Conservation (phyloP, 2,797 vertebrate species). For the Megalops cyprinoides region DNA sequence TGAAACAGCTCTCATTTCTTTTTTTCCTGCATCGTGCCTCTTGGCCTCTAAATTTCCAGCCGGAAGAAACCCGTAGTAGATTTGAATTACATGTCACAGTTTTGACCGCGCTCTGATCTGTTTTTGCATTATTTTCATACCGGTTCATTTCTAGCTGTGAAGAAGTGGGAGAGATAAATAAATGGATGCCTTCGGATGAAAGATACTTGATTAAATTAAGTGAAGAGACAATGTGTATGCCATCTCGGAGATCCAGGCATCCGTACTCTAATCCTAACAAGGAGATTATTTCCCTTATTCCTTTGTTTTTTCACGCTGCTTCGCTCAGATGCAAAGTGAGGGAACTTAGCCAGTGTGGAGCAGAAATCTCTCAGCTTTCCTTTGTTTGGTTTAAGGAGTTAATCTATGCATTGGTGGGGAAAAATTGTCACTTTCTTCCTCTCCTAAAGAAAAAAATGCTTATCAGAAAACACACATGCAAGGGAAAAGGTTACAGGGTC, state of each 20-base stretch:
- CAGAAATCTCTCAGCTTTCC: slow-evolving; percentile 27
- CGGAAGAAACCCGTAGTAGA: not conserved
- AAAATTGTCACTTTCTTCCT: slow-evolving; percentile 31
- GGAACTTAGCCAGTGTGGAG: slow-evolving; percentile 4
- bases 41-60: not conserved
- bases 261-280: slow-evolving; percentile 68
- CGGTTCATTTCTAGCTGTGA: not conserved
- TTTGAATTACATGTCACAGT: not conserved
- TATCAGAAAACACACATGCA: slow-evolving; percentile 25
- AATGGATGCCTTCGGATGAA: not conserved
- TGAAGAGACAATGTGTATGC: not conserved
- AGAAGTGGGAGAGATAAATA: not conserved
- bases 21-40: not conserved
- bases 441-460: slow-evolving; percentile 20
- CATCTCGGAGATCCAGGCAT: slow-evolving; percentile 11
- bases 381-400: slow-evolving; percentile 36
- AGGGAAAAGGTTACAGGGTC: slow-evolving; percentile 40
- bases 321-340: slow-evolving; percentile 9
- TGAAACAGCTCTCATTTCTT: not conserved
- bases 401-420: slow-evolving; percentile 43
- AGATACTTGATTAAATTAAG: slow-evolving; percentile 21
- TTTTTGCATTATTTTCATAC: not conserved
- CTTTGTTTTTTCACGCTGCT: slow-evolving; percentile 59
- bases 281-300: slow-evolving; percentile 56
- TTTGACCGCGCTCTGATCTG: not conserved